A percentile compares a stretch with the other conserved stretches of the same genome.
Conservation (phyloP, 2,113 vertebrate genomes). For the Natator depressus region DNA sequence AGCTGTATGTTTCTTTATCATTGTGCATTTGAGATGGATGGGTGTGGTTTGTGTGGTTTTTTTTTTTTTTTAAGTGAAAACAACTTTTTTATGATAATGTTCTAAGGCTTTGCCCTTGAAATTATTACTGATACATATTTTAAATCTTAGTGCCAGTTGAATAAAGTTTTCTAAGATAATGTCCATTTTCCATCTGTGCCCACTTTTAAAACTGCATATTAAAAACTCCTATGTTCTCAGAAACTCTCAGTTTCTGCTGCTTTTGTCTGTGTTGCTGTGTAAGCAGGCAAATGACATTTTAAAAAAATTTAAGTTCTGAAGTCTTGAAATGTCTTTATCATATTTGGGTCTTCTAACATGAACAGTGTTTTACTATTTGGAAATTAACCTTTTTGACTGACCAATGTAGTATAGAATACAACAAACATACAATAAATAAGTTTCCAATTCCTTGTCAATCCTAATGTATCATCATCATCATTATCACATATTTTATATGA, state of each 20-base stretch:
- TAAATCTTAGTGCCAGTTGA: background rate
- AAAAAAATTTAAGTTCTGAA: background rate
- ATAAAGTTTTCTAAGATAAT: background rate
- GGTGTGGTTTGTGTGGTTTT: background rate
- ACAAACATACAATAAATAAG: background rate
- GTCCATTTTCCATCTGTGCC: background rate
- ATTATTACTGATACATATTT: background rate
- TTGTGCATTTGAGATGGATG: background rate
- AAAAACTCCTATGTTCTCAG: background rate
- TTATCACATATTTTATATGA: background rate
- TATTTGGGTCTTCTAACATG: background rate
- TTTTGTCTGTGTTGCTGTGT: background rate
- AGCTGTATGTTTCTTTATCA: constrained; percentile 1
- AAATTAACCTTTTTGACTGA: background rate
- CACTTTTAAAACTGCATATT: background rate
- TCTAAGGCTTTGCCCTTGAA: background rate
- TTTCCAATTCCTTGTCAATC: background rate
- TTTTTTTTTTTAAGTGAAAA: background rate
- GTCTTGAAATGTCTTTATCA: background rate
- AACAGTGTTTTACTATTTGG: background rate
- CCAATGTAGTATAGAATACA: background rate
- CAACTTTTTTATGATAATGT: background rate
- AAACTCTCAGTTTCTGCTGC: background rate
- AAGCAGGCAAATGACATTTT: background rate
- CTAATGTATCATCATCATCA: background rate